Percentiles rank a stretch among this genome's conserved stretches.
These are phyloP conservation scores for Apteryx mantelli DNA, from an alignment of 2,113 vertebrate genomes.

Conservation along the genomic window DNA sequence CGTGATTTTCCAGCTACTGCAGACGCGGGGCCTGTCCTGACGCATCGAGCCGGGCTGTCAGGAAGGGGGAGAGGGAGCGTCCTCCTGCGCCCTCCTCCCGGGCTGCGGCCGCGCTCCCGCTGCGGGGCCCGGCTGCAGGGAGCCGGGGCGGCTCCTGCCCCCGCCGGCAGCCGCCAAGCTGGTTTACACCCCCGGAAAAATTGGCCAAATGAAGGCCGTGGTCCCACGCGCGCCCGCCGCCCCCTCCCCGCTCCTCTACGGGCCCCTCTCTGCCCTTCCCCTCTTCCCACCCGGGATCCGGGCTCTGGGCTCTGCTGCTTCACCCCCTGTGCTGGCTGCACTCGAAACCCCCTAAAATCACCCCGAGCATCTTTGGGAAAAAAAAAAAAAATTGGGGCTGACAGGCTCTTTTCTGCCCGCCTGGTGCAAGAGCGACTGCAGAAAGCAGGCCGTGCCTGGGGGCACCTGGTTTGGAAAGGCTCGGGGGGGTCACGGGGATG, in stretches of 20 bases:
- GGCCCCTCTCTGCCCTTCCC: accelerated
- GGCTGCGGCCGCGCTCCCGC: neutral
- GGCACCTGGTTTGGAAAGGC: no score
- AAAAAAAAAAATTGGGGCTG: neutral
- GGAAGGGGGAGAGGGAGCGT: neutral
- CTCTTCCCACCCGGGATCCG: no score
- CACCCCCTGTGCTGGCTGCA: neutral
- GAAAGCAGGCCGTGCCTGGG: neutral
- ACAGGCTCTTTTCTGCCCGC: neutral
- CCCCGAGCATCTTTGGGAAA: neutral
- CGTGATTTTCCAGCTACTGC: conserved; percentile 25
- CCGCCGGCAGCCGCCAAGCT: no score
- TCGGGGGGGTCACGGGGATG: accelerated
- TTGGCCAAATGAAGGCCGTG: neutral
- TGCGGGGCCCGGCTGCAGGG: no score
- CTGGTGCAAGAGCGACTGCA: neutral
- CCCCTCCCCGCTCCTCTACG: neutral
- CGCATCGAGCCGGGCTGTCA: neutral
- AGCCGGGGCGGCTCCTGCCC: no score
- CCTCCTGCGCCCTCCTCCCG: accelerated
- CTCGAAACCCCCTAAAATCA: neutral
- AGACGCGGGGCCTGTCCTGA: conserved; percentile 39
- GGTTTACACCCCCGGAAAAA: neutral
- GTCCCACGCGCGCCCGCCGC: neutral
- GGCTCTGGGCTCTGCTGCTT: conserved; percentile 5